Base-by-base conservation (phyloP, 2,113 vertebrate genomes). In the Hippocampus abdominalis region DNA sequence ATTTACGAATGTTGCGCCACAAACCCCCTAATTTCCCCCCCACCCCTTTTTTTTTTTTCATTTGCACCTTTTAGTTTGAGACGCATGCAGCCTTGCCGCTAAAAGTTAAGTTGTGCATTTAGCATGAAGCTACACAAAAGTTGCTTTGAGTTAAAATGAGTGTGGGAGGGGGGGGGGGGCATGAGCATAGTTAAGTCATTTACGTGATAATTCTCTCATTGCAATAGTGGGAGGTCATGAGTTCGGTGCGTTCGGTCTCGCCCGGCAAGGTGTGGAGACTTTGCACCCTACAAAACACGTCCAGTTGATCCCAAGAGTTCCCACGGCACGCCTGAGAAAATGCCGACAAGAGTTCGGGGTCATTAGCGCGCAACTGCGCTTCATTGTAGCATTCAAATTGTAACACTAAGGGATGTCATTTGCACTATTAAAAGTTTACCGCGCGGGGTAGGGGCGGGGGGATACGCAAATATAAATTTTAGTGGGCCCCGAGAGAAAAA, bases 221-320 rank as follows among this genome's bases (percentile, higher is more conserved):
- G 10, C 11, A 23, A 16, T 11, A 44, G 32, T 51, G 18, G 65
- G 32, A 67, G 71, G 69, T 78, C 70, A 71, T 29, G 6, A 32
- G 61, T 67, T 57, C 69, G 12, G 4, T 69, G 70, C 71, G 68
- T 60, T 48, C 60, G 68, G 44, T 44, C 42, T 61, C 27, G 70
- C 69, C 53, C 72, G 39, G 44, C 29, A 64, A 79, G 77, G 81
- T 54, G 83, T 76, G 65, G 3, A 68, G 64, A 83, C 67, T 75
- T 86, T 63, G 54, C 86, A 87, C 84, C 79, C 64, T 25, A 32
- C n/a, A 21, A 63, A 80, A 84, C 82, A 87, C 81, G 79, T 69
- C 25, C 18, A 69, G 49, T 27, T 32, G 54, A 72, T 40, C 23
- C 15, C 21, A 44, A 9, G 42, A 46, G 70, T 84, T 86, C 84